phyloP scores from a whole-genome alignment of 2,888 invertebrate species.

The Thymelicus lineola region DNA sequence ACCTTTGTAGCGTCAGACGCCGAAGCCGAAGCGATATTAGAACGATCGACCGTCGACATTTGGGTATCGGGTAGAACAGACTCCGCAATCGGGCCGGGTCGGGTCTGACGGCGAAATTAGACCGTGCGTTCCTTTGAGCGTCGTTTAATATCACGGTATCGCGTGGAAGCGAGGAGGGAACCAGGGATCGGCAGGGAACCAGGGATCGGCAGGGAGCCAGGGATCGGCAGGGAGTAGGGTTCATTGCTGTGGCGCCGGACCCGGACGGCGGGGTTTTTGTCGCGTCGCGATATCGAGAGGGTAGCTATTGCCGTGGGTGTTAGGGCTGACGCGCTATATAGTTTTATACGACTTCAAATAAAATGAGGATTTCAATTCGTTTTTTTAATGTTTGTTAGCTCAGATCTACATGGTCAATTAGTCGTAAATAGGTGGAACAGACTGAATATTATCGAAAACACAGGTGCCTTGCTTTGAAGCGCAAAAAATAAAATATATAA shows the following conservation, averaged over 20 bases:
- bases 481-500: too few species aligned
- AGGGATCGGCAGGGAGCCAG: slow-evolving; percentile 56
- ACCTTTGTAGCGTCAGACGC: neutral
- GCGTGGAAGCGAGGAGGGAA: slow-evolving; percentile 50
- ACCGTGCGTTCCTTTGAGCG: slow-evolving; percentile 77
- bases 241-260: slow-evolving; percentile 56
- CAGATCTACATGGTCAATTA: too few species aligned
- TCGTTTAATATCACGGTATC: slow-evolving; percentile 57
- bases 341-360: too few species aligned
- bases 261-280: slow-evolving; percentile 48
- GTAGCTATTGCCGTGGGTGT: slow-evolving; percentile 3
- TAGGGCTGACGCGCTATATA: neutral
- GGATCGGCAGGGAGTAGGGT: slow-evolving; percentile 60
- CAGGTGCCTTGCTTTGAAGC: too few species aligned
- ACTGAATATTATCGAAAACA: too few species aligned
- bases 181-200: slow-evolving; percentile 63
- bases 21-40: neutral
- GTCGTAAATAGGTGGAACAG: too few species aligned
- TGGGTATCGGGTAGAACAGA: slow-evolving; percentile 2
- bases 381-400: too few species aligned
- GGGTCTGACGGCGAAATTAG: slow-evolving; percentile 67
- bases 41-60: slow-evolving; percentile 29
- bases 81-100: slow-evolving; percentile 24
- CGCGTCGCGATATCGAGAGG: slow-evolving; percentile 49
- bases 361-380: too few species aligned